phyloP scores from a whole-genome alignment of 2,113 vertebrate genomes.

The Ardeotis arabs region DNA sequence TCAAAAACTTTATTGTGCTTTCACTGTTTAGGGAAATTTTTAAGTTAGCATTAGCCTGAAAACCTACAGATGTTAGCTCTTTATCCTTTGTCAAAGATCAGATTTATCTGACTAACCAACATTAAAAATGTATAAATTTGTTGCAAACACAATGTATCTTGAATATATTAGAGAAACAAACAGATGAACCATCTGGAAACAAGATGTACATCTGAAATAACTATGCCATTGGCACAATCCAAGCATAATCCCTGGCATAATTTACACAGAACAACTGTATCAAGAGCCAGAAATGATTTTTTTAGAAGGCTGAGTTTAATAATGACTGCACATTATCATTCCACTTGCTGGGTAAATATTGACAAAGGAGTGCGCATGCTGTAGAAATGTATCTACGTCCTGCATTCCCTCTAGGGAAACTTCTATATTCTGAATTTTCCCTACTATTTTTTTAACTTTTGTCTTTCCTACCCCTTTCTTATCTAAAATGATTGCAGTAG shows the following conservation, averaged over 20 bases:
- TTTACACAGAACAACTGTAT: conserved; percentile 27
- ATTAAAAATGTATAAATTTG: conserved; percentile 59
- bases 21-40: neutral
- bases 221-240: conserved; percentile 54
- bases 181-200: conserved; percentile 68
- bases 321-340: conserved; percentile 41
- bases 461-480: neutral
- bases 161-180: conserved; percentile 62
- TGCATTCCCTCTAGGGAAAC: conserved; percentile 26
- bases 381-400: conserved; percentile 20
- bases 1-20: neutral
- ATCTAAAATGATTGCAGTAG: neutral
- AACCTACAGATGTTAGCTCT: conserved; percentile 41
- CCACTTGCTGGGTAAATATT: conserved; percentile 57
- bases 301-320: conserved; percentile 28
- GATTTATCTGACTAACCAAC: conserved; percentile 55
- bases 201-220: conserved; percentile 20
- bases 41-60: conserved; percentile 5
- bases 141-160: conserved; percentile 51
- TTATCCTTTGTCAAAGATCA: conserved; percentile 37
- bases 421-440: conserved; percentile 26
- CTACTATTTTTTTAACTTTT: neutral
- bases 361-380: conserved; percentile 39
- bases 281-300: conserved; percentile 26
- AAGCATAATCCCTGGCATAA: conserved; percentile 26